Base-by-base conservation (phyloP, 2,797 vertebrate species). In the Atherinosoma microstoma region DNA sequence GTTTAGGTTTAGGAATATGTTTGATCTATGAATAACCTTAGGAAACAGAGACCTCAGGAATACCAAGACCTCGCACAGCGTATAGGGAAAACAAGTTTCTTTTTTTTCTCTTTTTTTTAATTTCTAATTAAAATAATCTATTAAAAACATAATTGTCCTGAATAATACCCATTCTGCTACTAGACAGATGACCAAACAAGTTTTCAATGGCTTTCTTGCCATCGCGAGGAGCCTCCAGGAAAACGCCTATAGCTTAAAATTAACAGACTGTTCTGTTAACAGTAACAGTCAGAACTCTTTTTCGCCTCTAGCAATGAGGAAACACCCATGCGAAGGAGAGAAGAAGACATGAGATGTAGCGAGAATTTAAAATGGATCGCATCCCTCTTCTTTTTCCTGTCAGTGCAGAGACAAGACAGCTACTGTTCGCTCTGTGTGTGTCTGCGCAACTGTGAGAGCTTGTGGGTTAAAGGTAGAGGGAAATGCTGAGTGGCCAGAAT, bases 401-500 rank as follows among this genome's bases (percentile, higher is more conserved):
- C 86, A 82, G 79, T 59, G 16, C 47, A 60, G 69, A 90, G 91
- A 93, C 92, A 93, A 92, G 90, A 91, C 90, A 80, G 87, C 86
- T 72, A 90, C 86, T 93, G 91, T 93, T 92, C 85, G 66, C 67
- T 76, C 13, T 67, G 66, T 63, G 77, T 67, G 75, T 67, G 67
- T 61, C 67, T 62, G 79, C 32, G 61, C 29, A 27, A 51, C 24
- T 68, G 66, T 63, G 78, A n/a, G 75, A 9, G 70, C 13, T n/a
- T 60, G 76, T 64, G 83, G 38, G 82, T 82, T 80, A 83, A 75
- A 78, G 73, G 70, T 53, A 58, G 61, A 64, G 65, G 75, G 70
- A 62, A 92, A 67, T 87, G 92, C 92, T 93, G 92, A 93, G 86
- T 92, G 90, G 89, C 87, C 90, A 84, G 85, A 93, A 91, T 89